Conservation (phyloP, 2,113 vertebrate species). For the Passer domesticus region DNA sequence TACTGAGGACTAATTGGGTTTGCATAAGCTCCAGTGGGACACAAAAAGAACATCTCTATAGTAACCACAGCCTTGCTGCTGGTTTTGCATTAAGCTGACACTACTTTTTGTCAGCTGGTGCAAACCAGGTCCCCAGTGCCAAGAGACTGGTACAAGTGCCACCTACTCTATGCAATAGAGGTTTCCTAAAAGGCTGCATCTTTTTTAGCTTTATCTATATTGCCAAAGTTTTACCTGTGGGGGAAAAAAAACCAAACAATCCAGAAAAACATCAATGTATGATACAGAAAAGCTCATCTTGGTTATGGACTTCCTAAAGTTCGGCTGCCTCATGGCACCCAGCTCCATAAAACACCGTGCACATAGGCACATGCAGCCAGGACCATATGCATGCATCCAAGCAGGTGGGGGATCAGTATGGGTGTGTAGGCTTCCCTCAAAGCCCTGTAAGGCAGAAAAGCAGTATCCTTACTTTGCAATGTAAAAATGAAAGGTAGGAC, state of each 20-base stretch:
- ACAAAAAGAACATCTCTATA: not conserved
- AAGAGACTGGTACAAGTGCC: not conserved
- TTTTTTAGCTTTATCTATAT: not conserved
- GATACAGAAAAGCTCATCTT: not conserved
- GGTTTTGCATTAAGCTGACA: not conserved
- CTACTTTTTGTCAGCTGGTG: not conserved
- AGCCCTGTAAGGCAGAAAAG: not conserved
- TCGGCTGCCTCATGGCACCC: not conserved
- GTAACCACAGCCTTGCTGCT: not conserved
- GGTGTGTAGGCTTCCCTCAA: not conserved
- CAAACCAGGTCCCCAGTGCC: not conserved
- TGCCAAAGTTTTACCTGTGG: not conserved
- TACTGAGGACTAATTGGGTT: not conserved
- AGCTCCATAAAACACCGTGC: fast-evolving
- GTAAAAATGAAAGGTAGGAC: not conserved
- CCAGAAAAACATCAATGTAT: fast-evolving
- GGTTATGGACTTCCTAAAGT: not conserved
- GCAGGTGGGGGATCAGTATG: fast-evolving
- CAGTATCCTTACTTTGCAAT: not conserved
- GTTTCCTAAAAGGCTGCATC: not conserved
- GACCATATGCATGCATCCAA: fast-evolving
- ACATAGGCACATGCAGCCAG: fast-evolving
- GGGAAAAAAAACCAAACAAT: not conserved
- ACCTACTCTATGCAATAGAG: no score
- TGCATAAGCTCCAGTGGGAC: not conserved